Conservation (phyloP, 2,113 vertebrate genomes). For the Dromaius novaehollandiae region DNA sequence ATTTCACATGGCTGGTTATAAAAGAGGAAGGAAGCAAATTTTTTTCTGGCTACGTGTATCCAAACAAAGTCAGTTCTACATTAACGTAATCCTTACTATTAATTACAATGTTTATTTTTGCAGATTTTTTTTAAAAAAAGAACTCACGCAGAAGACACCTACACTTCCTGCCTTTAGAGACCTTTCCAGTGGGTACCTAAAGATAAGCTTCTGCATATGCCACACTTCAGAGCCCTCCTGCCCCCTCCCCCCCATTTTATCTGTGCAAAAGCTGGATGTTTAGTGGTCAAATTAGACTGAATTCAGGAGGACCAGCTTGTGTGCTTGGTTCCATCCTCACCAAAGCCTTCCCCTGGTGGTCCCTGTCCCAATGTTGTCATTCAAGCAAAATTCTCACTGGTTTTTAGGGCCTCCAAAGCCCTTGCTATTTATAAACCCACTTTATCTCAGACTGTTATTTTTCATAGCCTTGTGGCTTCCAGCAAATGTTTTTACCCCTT, state of each 20-base stretch:
- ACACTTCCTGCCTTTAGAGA: not conserved
- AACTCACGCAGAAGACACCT: not conserved
- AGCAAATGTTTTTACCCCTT: not conserved
- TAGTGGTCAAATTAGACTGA: not conserved
- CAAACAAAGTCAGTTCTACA: not conserved
- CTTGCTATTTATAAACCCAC: not conserved
- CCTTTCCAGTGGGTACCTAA: not conserved
- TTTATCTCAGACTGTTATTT: not conserved
- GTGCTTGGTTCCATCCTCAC: not conserved
- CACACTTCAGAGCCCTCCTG: not conserved
- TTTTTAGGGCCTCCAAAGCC: not conserved
- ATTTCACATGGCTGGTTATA: slow-evolving; percentile 17
- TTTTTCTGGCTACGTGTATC: not conserved
- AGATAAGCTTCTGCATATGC: not conserved
- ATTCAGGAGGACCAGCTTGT: not conserved
- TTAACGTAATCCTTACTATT: not conserved
- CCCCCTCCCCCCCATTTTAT: not conserved
- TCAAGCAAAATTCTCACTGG: not conserved
- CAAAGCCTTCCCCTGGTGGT: not conserved
- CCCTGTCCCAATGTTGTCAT: not conserved
- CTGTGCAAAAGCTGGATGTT: not conserved
- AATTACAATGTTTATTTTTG: not conserved
- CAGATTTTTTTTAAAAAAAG: not conserved
- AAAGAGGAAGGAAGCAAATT: slow-evolving; percentile 15
- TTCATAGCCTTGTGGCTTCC: not conserved